Percentiles rank a stretch among this genome's conserved stretches.
Conservation (phyloP, 2,797 vertebrate species). For the Hippopotamyrus pictus region DNA sequence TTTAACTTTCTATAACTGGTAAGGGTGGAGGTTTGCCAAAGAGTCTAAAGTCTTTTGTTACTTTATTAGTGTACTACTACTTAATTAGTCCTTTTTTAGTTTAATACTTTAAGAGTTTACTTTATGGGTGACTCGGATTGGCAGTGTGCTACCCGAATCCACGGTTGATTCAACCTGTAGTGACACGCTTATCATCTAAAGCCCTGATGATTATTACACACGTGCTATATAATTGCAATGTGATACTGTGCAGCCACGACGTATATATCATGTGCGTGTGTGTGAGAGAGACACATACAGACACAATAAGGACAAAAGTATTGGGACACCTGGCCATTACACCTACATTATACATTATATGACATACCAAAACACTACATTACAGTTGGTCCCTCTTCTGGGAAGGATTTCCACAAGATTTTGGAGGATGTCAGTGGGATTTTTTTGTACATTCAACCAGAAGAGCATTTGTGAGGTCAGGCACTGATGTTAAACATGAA, state of each 20-base stretch:
- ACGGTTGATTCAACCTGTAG: not conserved
- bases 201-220: not conserved
- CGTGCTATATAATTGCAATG: not conserved
- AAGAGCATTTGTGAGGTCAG: not conserved
- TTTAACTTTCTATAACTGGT: not conserved
- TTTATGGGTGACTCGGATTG: not conserved
- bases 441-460: not conserved
- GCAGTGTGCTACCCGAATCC: not conserved
- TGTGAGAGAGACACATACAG: not conserved
- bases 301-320: not conserved
- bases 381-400: not conserved
- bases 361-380: not conserved
- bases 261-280: not conserved
- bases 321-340: not conserved
- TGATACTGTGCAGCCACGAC: not conserved
- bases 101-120: not conserved
- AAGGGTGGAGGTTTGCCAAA: not conserved
- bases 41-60: not conserved
- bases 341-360: not conserved
- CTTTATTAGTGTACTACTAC: not conserved
- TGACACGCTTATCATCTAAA: not conserved
- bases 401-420: not conserved
- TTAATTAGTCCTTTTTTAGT: not conserved
- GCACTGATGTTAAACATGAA: not conserved
- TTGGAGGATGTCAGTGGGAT: not conserved